These are phyloP conservation scores for Anabacerthia variegaticeps DNA, from an alignment of 2,797 vertebrate species.

Conservation along the genomic window DNA sequence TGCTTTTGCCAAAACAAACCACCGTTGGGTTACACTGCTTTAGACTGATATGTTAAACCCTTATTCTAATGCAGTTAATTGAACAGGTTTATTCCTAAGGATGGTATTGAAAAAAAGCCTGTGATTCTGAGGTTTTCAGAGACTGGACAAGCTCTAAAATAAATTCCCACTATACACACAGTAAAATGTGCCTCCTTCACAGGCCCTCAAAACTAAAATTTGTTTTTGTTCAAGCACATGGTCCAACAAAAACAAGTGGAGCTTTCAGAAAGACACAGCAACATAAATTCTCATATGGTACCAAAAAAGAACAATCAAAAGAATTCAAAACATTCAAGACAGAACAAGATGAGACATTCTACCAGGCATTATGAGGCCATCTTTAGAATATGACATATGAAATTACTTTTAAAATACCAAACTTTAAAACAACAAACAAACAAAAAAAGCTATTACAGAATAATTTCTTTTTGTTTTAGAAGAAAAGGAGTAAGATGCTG, in stretches of 20 bases:
- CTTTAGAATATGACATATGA: neutral
- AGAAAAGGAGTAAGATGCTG: neutral
- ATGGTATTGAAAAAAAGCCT: neutral
- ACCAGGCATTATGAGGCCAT: neutral
- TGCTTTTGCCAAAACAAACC: neutral
- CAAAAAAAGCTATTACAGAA: neutral
- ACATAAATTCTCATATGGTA: neutral
- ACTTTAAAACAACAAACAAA: neutral
- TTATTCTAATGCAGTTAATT: neutral
- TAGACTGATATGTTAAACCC: neutral
- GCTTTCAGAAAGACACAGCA: neutral
- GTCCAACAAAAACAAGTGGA: neutral
- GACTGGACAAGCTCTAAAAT: neutral
- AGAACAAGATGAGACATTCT: neutral
- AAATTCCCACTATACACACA: neutral
- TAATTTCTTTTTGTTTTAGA: neutral
- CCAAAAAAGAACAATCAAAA: neutral
- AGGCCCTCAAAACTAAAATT: neutral
- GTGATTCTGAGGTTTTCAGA: neutral
- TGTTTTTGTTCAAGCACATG: neutral
- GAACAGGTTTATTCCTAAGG: neutral
- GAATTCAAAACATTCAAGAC: neutral
- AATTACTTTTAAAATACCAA: neutral
- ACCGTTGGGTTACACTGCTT: neutral
- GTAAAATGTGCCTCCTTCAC: neutral